Percentiles rank a stretch among this genome's conserved stretches.
Conservation (phyloP, 2,113 vertebrate genomes). For the Tychaedon coryphoeus region DNA sequence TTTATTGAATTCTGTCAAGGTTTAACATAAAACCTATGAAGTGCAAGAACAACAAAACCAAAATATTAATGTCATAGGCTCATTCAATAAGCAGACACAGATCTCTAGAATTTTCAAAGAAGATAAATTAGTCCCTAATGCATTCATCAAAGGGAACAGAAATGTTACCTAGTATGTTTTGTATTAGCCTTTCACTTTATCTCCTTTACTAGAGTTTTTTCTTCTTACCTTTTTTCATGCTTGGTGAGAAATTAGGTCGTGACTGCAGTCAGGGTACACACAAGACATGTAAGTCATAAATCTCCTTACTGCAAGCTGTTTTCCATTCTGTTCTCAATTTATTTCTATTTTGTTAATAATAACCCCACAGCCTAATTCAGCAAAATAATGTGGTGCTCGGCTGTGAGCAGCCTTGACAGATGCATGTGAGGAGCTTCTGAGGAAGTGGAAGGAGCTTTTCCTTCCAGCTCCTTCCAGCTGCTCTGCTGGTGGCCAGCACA, state of each 20-base stretch:
- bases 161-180: constrained; percentile 1
- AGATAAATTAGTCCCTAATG: background rate
- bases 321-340: constrained; percentile 14
- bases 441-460: background rate
- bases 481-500: rapidly evolving
- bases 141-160: constrained; percentile 18
- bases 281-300: background rate
- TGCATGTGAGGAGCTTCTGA: background rate
- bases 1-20: background rate
- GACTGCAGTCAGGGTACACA: background rate
- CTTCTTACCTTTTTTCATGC: background rate
- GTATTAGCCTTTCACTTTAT: background rate
- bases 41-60: constrained; percentile 5
- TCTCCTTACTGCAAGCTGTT: background rate
- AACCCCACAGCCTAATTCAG: background rate
- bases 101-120: background rate
- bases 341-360: constrained; percentile 8
- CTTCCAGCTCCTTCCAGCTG: background rate
- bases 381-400: background rate
- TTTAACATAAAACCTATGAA: background rate
- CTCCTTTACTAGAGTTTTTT: background rate
- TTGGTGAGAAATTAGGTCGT: constrained; percentile 1
- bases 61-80: background rate
- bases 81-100: constrained; percentile 1
- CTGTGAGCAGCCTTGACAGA: background rate